Conservation (phyloP, 2,113 vertebrate species). For the Athene noctua region DNA sequence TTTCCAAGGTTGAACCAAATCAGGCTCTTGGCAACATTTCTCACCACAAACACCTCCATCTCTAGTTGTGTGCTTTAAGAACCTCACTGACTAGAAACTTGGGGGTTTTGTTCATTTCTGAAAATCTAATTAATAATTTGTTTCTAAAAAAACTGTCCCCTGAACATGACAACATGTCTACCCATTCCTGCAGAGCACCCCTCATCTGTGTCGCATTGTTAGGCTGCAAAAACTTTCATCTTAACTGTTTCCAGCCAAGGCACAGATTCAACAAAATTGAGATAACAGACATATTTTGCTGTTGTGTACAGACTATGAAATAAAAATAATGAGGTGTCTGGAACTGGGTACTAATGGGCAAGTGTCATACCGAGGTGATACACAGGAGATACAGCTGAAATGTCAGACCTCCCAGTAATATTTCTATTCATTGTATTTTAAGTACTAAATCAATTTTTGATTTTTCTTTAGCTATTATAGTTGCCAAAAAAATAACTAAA, state of each 20-base stretch:
- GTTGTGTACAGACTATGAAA: background rate
- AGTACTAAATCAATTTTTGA: background rate
- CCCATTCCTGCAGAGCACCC: background rate
- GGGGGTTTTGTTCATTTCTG: background rate
- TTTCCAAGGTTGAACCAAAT: background rate
- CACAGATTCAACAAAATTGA: background rate
- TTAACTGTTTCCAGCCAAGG: background rate
- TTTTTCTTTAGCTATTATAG: background rate
- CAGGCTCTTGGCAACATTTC: background rate
- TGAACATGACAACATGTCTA: background rate
- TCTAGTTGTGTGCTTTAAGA: background rate
- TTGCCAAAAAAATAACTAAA: background rate
- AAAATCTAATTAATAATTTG: background rate
- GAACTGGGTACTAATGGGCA: background rate
- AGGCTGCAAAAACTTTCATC: background rate
- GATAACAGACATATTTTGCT: background rate
- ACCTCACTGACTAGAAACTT: background rate
- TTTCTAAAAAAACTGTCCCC: background rate
- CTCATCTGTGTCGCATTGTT: no score
- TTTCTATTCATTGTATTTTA: background rate
- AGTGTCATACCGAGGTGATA: background rate
- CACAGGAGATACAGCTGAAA: background rate
- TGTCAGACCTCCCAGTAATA: background rate
- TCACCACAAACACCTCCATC: background rate
- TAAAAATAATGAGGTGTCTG: background rate